Percentiles rank a stretch among this genome's conserved stretches.
These are phyloP conservation scores for Yponomeuta plumbellus DNA, from an alignment of 2,888 invertebrate genomes.

Conservation along the genomic window DNA sequence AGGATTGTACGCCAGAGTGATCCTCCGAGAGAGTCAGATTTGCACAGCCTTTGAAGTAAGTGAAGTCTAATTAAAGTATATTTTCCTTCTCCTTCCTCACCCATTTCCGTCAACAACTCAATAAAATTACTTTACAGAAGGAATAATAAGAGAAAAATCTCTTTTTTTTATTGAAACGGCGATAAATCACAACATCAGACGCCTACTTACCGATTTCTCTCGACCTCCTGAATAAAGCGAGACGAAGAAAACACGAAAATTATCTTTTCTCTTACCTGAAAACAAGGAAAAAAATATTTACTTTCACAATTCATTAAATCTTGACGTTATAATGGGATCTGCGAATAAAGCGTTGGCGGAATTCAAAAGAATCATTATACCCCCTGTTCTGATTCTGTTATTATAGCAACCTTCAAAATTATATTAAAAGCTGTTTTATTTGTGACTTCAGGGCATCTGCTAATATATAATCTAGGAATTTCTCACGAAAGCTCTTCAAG, in stretches of 20 bases:
- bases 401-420: not conserved
- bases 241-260: conserved; percentile 36
- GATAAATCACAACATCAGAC: conserved; percentile 61
- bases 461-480: not conserved
- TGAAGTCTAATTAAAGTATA: too few relatives aligned
- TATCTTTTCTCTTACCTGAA: conserved; percentile 47
- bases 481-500: not conserved
- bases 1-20: not conserved
- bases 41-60: not conserved
- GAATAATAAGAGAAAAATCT: not conserved
- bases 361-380: not conserved
- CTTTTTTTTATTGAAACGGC: conserved; percentile 29
- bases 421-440: not conserved
- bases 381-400: too few relatives aligned
- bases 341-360: not conserved
- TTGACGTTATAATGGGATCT: conserved; percentile 22
- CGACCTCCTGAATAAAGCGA: not conserved
- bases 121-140: not conserved
- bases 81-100: not conserved
- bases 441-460: not conserved
- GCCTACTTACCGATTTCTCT: conserved; percentile 31
- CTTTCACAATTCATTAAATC: conserved; percentile 37
- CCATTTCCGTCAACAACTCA: not conserved
- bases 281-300: conserved; percentile 37
- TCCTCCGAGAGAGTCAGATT: not conserved